Evolutionary conservation across 2,113 vertebrate species (phyloP), one percentile per base, ranked within the genome.

Genomic region (Apistogramma diplotaenia): DNA sequence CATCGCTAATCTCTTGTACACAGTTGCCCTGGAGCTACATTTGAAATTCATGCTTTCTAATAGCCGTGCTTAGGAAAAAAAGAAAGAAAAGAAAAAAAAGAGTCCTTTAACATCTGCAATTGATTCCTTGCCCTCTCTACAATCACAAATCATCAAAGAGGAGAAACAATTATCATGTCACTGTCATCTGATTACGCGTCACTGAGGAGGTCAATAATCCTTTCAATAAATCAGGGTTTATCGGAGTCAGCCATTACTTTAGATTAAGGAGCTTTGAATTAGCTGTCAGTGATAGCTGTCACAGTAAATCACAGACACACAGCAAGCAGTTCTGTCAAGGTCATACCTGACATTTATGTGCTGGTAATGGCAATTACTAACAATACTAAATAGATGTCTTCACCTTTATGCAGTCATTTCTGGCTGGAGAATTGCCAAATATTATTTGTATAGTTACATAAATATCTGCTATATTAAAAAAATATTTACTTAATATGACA

Each of bases 151-250:
- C 56, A 46, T 67, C 51, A 83, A 23, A 73, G 80, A 21, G 93
- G 92, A 93, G 93, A 95, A 97, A 96, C 96, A 97, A 96, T 97
- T 96, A 97, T 95, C 93, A 74, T 70, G 60, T 91, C 94, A 95
- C 94, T 94, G 96, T 95, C 95, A 95, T 92, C 95, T 95, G 93
- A 94, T 95, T 96, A 96, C 96, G 95, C 93, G 27, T 23, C 70
- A 21, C n/a, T 65, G 71, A 74, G 49, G 94, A 96, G 96, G 97
- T 98, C 96, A 96, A 97, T 97, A 97, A 97, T 97, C 96, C 96
- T 97, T 97, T 97, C 95, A 96, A 94, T 95, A 95, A 94, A 86
- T 92, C 92, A 95, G 93, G 94, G 94, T 95, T 96, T 96, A 97
- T 97, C 96, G 96, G 97, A 97, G 96, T 92, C 92, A 86, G 94